Evolutionary conservation across 2,797 vertebrate species (phyloP).

Genomic region (Coreius guichenoti): DNA sequence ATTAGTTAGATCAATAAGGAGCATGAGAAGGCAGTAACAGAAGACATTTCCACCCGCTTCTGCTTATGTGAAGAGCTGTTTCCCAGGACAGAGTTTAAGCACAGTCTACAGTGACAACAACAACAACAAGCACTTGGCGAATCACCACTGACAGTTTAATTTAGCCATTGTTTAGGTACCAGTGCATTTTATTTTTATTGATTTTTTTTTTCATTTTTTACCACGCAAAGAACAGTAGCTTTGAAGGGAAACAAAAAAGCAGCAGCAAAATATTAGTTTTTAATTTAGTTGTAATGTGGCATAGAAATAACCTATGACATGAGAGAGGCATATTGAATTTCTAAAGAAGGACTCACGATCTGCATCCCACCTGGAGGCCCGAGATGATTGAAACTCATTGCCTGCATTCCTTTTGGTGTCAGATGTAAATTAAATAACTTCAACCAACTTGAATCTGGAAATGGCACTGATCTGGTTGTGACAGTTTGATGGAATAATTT

Average conservation of each 20-base stretch:
- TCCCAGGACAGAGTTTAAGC: slow-evolving; percentile 34
- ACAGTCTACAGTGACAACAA: slow-evolving; percentile 10
- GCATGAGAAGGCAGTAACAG: slow-evolving; percentile 37
- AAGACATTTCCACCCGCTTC: slow-evolving; percentile 22
- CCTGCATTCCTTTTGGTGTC: not conserved
- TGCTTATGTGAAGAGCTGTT: slow-evolving; percentile 28
- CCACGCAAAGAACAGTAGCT: not conserved
- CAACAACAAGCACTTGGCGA: not conserved
- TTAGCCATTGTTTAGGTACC: not conserved
- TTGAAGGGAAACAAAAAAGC: not conserved
- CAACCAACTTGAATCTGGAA: not conserved
- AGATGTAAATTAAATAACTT: slow-evolving; percentile 16
- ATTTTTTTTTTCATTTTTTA: not conserved
- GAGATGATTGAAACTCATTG: not conserved
- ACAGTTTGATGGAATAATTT: not conserved
- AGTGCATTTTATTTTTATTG: not conserved
- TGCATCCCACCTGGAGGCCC: not conserved
- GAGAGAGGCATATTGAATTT: not conserved
- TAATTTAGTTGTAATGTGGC: not conserved
- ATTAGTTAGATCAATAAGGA: slow-evolving; percentile 47
- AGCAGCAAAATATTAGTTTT: not conserved
- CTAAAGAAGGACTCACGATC: not conserved
- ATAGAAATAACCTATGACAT: not conserved
- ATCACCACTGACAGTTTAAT: slow-evolving; percentile 35
- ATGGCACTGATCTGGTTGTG: not conserved